These are phyloP conservation scores for Halocynthia roretzi DNA, from an alignment of 23 tunicate genomes.

Conservation along the genomic window DNA sequence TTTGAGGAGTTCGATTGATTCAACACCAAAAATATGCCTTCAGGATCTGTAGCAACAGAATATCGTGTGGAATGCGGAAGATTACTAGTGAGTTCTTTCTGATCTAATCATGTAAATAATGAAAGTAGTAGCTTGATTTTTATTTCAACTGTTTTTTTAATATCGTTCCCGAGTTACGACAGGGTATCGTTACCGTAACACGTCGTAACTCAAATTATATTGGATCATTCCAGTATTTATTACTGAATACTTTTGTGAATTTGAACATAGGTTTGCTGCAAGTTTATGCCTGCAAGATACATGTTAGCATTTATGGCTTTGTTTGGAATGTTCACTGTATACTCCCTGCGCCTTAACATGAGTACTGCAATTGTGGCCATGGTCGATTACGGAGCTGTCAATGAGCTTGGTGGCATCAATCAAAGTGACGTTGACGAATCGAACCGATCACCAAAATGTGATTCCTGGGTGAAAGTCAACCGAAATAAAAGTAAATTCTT, in stretches of 20 bases:
- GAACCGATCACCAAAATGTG: background rate
- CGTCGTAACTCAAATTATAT: no score
- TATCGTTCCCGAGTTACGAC: no score
- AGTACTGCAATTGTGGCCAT: background rate
- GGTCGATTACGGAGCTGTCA: background rate
- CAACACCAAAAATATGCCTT: no score
- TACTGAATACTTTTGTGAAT: no score
- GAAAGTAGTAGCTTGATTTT: background rate
- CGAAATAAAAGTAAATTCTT: no score
- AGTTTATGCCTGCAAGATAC: background rate
- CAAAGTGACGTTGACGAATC: background rate
- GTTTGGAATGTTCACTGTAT: conserved; percentile 14
- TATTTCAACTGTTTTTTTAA: background rate
- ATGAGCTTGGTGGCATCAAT: background rate
- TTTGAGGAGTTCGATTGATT: no score
- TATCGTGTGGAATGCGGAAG: no score
- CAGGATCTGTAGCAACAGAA: no score
- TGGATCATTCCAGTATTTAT: no score
- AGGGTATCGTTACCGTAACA: no score
- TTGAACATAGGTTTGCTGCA: conserved; percentile 3
- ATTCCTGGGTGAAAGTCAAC: no score
- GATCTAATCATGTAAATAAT: background rate
- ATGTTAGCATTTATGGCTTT: conserved; percentile 15
- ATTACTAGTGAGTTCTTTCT: no score
- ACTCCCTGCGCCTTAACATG: background rate